Conservation (phyloP, 2,113 vertebrate genomes). For the Genyomyrus donnyi region DNA sequence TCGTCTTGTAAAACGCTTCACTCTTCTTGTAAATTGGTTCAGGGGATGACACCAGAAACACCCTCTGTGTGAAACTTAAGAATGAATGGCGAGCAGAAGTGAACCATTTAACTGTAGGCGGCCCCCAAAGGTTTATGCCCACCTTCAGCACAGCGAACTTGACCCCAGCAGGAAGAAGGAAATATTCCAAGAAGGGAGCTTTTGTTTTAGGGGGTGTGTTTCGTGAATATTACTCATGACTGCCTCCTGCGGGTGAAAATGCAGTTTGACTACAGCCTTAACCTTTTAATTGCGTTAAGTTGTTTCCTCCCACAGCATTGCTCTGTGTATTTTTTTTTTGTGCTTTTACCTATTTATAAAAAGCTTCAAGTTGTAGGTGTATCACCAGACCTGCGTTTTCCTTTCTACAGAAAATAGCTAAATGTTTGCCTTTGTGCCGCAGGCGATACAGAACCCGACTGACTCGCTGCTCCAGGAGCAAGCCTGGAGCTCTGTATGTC, state of each 20-base stretch:
- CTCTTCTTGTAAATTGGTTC: conserved; percentile 11
- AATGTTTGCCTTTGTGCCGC: conserved; percentile 20
- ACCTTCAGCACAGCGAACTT: not conserved
- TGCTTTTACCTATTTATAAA: not conserved
- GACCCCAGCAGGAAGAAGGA: not conserved
- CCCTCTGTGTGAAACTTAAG: not conserved
- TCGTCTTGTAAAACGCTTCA: not conserved
- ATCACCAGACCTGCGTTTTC: not conserved
- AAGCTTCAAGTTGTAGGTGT: not conserved
- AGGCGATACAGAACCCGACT: conserved; percentile 95
- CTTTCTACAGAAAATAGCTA: not conserved
- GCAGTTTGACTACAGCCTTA: not conserved
- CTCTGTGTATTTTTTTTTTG: too few relatives aligned
- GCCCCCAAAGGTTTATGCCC: not conserved
- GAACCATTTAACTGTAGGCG: not conserved
- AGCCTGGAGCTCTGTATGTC: conserved; percentile 94
- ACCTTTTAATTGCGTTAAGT: not conserved
- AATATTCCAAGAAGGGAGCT: not conserved
- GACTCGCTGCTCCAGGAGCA: conserved; percentile 85
- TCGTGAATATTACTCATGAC: not conserved
- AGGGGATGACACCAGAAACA: not conserved
- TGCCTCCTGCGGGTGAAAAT: not conserved
- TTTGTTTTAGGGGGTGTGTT: not conserved
- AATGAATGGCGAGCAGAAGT: not conserved
- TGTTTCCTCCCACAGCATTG: not conserved